These are phyloP conservation scores for Erethizon dorsatum DNA, from an alignment of 2,797 vertebrate species.

Conservation along the genomic window DNA sequence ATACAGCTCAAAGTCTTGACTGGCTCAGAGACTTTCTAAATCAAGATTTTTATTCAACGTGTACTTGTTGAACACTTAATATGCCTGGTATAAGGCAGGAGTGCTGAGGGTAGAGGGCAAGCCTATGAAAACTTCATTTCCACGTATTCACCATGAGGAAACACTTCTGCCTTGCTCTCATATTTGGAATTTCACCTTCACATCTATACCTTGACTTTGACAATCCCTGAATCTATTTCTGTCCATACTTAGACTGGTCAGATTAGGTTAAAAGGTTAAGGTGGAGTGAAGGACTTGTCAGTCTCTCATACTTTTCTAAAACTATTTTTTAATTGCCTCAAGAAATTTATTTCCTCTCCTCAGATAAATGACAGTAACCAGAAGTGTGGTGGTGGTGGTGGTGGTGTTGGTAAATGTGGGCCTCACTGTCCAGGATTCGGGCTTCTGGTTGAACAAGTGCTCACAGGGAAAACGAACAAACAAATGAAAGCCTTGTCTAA, in stretches of 20 bases:
- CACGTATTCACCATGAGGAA: neutral
- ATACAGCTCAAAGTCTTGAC: neutral
- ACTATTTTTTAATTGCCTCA: conserved; percentile 2
- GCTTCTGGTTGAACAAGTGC: neutral
- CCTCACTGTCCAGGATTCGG: neutral
- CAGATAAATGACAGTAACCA: neutral
- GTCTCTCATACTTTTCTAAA: neutral
- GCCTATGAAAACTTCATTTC: neutral
- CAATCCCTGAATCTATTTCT: conserved; percentile 9
- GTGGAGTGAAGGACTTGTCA: neutral
- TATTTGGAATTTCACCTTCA: neutral
- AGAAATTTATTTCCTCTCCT: conserved; percentile 27
- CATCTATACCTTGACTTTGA: neutral
- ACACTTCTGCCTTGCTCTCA: neutral
- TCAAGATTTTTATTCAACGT: neutral
- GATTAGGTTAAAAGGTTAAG: conserved; percentile 6
- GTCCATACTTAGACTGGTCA: neutral
- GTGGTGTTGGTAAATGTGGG: neutral
- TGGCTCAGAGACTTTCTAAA: neutral
- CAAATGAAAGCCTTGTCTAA: neutral
- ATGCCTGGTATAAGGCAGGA: neutral
- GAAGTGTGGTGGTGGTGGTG: neutral
- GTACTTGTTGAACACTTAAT: neutral
- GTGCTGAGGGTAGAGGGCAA: neutral
- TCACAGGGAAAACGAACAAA: neutral